These are phyloP conservation scores for Acanthosoma haemorrhoidale DNA, from an alignment of 2,888 invertebrate genomes.

Conservation along the genomic window DNA sequence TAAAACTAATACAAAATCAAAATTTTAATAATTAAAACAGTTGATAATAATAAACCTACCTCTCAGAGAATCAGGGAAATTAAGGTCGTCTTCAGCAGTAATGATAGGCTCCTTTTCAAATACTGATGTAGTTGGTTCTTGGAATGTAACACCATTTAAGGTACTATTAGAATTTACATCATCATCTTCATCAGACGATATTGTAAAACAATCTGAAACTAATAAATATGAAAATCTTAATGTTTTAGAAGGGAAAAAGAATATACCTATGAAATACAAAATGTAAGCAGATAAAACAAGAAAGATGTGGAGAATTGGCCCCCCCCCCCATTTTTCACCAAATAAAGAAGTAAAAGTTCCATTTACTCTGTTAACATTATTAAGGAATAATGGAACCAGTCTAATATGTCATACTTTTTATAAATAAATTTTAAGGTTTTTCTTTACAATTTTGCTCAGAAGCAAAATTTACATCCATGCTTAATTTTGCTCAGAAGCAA, in stretches of 20 bases:
- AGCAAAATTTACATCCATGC: too few species aligned
- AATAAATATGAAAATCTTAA: neutral
- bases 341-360: too few species aligned
- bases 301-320: too few species aligned
- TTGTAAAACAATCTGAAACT: slow-evolving; percentile 45
- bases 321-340: too few species aligned
- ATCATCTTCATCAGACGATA: slow-evolving; percentile 47
- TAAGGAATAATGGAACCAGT: too few species aligned
- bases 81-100: slow-evolving; percentile 43
- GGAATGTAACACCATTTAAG: slow-evolving; percentile 36
- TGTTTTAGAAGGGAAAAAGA: neutral
- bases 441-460: too few species aligned
- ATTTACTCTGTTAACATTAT: too few species aligned
- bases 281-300: too few species aligned
- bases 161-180: slow-evolving; percentile 18
- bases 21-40: neutral
- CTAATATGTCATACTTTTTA: too few species aligned
- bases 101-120: slow-evolving; percentile 45
- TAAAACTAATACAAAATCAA: neutral
- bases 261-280: neutral
- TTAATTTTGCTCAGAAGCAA: too few species aligned
- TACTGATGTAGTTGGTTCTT: slow-evolving; percentile 33
- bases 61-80: slow-evolving; percentile 36
- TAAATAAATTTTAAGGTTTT: too few species aligned
- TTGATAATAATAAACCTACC: neutral